Evolutionary conservation across 1,140 invertebrate genomes (phyloP).

Genomic region (Globodera rostochiensis): DNA sequence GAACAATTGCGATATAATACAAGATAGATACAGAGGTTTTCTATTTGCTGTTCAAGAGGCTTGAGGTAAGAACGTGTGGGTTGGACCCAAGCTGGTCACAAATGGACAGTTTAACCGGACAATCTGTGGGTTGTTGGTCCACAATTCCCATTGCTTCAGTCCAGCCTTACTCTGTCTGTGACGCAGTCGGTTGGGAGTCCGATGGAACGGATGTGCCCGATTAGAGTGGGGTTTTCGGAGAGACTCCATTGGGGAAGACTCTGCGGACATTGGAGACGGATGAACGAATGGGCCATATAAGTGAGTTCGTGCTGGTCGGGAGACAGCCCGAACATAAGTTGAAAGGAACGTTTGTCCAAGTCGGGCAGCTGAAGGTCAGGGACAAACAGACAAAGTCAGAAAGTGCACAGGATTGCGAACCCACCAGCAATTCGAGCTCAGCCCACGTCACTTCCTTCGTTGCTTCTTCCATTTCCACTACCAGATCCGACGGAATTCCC

Average conservation of each 20-base stretch:
- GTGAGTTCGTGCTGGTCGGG: constrained; percentile 27
- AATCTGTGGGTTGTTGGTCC: too few relatives aligned
- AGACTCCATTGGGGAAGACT: background rate
- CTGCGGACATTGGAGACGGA: background rate
- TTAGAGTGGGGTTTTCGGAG: background rate
- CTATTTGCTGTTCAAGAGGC: too few relatives aligned
- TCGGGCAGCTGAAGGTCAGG: background rate
- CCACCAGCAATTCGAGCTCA: background rate
- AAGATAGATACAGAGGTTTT: too few relatives aligned
- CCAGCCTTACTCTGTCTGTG: background rate
- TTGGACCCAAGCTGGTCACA: too few relatives aligned
- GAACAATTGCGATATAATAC: too few relatives aligned
- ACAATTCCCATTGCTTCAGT: background rate
- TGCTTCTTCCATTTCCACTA: background rate
- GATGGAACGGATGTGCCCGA: background rate
- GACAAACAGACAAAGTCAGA: background rate
- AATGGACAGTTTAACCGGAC: too few relatives aligned
- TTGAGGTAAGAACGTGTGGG: too few relatives aligned
- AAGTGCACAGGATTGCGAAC: background rate
- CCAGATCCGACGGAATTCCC: background rate
- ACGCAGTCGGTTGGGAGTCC: background rate
- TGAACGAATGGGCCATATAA: constrained; percentile 6
- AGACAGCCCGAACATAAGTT: constrained; percentile 24
- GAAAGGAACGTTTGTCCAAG: constrained; percentile 10
- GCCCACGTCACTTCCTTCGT: background rate